Percentiles rank a stretch among this genome's conserved stretches.
Evolutionary conservation across 1,140 invertebrate species (phyloP).

Genomic region (Drosophila pachea): DNA sequence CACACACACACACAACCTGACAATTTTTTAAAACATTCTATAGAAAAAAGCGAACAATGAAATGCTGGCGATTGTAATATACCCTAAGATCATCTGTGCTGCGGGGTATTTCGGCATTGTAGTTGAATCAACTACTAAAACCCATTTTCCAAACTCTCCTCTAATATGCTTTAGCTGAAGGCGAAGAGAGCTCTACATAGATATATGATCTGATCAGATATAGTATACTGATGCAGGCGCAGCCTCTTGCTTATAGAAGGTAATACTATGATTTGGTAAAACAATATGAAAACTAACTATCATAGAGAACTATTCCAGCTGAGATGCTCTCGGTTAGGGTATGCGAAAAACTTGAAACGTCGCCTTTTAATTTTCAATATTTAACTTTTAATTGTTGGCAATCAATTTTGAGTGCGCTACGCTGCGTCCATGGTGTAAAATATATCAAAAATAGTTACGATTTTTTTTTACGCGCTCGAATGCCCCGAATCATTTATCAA

Average conservation of each 20-base stretch:
- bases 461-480: constrained; percentile 26
- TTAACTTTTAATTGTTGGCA: constrained; percentile 75
- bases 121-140: no score
- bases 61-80: constrained; percentile 12
- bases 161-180: no score
- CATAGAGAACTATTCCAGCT: not conserved
- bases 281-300: no score
- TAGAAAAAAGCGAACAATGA: constrained; percentile 9
- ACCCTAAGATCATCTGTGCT: not conserved
- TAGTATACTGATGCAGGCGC: not conserved
- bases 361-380: constrained; percentile 74
- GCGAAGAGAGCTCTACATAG: no score
- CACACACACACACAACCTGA: not conserved
- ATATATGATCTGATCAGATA: constrained; percentile 20
- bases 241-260: no score
- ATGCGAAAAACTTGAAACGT: constrained; percentile 34
- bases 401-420: constrained; percentile 62
- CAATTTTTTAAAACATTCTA: not conserved
- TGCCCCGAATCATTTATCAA: constrained; percentile 66
- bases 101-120: no score
- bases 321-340: constrained; percentile 2
- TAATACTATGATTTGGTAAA: no score
- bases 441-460: constrained; percentile 63
- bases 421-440: constrained; percentile 43
- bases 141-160: no score